Conservation (phyloP, 1,140 invertebrate genomes). For the Acromyrmex echinatior region DNA sequence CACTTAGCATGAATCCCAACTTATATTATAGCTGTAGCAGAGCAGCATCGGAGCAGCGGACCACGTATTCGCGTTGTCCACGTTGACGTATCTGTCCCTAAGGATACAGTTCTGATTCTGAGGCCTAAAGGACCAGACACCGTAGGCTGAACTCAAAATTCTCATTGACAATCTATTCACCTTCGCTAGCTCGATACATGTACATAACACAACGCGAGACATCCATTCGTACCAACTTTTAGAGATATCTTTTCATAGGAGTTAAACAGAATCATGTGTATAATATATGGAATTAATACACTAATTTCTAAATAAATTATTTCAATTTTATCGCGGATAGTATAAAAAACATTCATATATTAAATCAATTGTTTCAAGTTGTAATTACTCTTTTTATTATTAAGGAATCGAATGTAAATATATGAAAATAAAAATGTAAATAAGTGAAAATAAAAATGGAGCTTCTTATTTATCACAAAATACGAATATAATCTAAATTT, state of each 20-base stretch:
- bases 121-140: slow-evolving; percentile 70
- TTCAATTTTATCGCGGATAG: background rate
- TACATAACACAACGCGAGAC: slow-evolving; percentile 1
- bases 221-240: background rate
- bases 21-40: slow-evolving; percentile 49
- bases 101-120: slow-evolving; percentile 78
- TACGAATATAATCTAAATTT: background rate
- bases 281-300: background rate
- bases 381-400: background rate
- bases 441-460: background rate
- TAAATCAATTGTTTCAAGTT: background rate
- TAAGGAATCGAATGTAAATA: background rate
- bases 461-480: background rate
- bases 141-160: slow-evolving; percentile 72
- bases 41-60: slow-evolving; percentile 64
- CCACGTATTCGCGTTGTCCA: slow-evolving; percentile 76
- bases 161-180: slow-evolving; percentile 76
- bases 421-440: background rate
- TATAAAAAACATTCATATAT: background rate
- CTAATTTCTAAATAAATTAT: slow-evolving; percentile 13
- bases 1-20: slow-evolving; percentile 35
- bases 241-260: background rate
- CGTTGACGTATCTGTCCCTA: slow-evolving; percentile 85
- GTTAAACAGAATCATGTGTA: background rate
- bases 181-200: slow-evolving; percentile 46